These are phyloP conservation scores for Distichodus sexfasciatus DNA, from an alignment of 2,797 vertebrate genomes.

Conservation along the genomic window DNA sequence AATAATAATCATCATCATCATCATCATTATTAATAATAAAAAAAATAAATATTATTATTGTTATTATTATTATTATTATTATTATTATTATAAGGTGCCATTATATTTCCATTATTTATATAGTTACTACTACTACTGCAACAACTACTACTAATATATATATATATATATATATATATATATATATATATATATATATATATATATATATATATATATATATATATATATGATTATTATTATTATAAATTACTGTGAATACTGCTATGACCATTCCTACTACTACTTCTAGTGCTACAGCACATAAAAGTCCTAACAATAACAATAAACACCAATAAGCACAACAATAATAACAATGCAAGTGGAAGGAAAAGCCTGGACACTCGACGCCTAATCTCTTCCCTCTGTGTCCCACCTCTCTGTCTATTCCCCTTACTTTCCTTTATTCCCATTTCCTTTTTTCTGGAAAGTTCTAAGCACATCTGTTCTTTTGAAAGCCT, in stretches of 20 bases:
- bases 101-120: no score
- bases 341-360: neutral
- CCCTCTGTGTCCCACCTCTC: slow-evolving; percentile 19
- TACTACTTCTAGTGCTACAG: no score
- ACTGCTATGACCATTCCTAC: neutral
- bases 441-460: slow-evolving; percentile 43
- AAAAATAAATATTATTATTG: neutral
- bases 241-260: no score
- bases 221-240: neutral
- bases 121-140: no score
- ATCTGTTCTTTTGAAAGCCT: slow-evolving; percentile 59
- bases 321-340: slow-evolving; percentile 1
- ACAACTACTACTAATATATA: neutral
- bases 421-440: slow-evolving; percentile 24
- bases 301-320: neutral
- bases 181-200: no score
- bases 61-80: neutral
- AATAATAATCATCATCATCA: neutral
- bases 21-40: neutral
- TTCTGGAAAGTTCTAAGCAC: slow-evolving; percentile 52
- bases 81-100: neutral
- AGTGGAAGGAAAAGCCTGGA: slow-evolving; percentile 22
- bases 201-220: no score
- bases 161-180: no score
- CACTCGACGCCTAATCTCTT: slow-evolving; percentile 31